Base-by-base conservation (phyloP, 2,113 vertebrate genomes). In the Salvelinus fontinalis region DNA sequence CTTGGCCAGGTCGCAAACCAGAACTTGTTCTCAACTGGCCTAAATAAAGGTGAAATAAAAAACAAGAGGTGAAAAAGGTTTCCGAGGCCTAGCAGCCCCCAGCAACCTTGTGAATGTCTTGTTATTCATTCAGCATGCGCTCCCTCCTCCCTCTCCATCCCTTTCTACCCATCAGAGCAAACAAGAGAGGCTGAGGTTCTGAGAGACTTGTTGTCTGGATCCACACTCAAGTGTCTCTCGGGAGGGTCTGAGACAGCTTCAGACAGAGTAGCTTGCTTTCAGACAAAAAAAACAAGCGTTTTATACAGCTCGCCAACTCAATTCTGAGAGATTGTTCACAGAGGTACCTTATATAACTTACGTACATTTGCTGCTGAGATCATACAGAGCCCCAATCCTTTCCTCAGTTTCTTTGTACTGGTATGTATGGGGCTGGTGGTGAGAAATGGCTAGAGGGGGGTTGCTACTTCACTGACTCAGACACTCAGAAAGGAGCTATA, bases 41-140 rank as follows among this genome's bases (percentile, higher is more conserved):
- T 34, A 34, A 34, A 34, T 34, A 34, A 34, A 34, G 34, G 34
- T 34, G 34, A 34, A 34, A 3, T 5, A 18, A 5, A 34, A 29
- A 34, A 31, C 66, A 29, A 29, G 13, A 16, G n/a, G 13, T 62
- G 16, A n/a, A 16, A 54, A 54, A 54, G 27, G 27, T 13, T 27
- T 68, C 67, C 2, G 18, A 22, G 67, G 11, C 31, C 27, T 8
- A 75, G 78, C 78, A 75, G 57, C 77, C 81, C 88, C 74, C 59
- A 24, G 31, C 88, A 90, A 88, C 87, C 83, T 87, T 79, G 79
- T 74, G 83, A 81, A 85, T 75, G 81, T 79, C 71, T 84, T 73
- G 74, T 86, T 87, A 86, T 88, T 86, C 87, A 88, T 89, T 88
- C 85, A 85, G 84, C 62, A 75, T 76, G 84, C 80, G 5, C 6